Conservation (phyloP, 1,140 invertebrate genomes). For the Drosophila punjabiensis region DNA sequence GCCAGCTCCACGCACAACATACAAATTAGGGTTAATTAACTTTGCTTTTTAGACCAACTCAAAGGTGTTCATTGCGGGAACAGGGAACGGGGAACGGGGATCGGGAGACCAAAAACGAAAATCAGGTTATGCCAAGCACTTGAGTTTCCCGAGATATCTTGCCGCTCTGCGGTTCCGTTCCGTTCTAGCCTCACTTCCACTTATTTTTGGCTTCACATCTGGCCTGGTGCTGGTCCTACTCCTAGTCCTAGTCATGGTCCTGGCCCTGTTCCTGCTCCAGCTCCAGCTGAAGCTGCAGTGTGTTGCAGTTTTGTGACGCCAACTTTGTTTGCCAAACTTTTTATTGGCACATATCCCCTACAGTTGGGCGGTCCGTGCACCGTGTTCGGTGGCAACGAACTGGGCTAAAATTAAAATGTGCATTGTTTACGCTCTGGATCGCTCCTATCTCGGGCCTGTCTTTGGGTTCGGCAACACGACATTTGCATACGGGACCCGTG, state of each 20-base stretch:
- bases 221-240: conserved; percentile 17
- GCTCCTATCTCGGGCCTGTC: conserved; percentile 23
- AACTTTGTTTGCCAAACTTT: conserved; percentile 84
- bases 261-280: conserved; percentile 1
- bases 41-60: conserved; percentile 58
- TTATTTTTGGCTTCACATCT: conserved; percentile 61
- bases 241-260: not conserved
- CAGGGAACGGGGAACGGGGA: not conserved
- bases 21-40: conserved; percentile 81
- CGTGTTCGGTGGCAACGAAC: conserved; percentile 73
- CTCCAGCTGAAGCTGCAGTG: conserved; percentile 53
- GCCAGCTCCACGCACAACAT: conserved; percentile 42
- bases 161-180: conserved; percentile 14
- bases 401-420: conserved; percentile 79
- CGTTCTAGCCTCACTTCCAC: conserved; percentile 33
- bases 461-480: conserved; percentile 47
- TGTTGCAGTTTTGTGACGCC: conserved; percentile 80
- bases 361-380: conserved; percentile 34
- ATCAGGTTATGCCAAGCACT: conserved; percentile 59
- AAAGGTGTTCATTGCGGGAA: conserved; percentile 11
- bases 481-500: conserved; percentile 61
- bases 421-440: conserved; percentile 60
- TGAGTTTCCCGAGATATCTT: conserved; percentile 19
- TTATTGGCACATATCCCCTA: conserved; percentile 79
- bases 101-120: conserved; percentile 27